These are phyloP conservation scores for Cerceris rybyensis DNA, from an alignment of 2,888 invertebrate species.

Conservation along the genomic window DNA sequence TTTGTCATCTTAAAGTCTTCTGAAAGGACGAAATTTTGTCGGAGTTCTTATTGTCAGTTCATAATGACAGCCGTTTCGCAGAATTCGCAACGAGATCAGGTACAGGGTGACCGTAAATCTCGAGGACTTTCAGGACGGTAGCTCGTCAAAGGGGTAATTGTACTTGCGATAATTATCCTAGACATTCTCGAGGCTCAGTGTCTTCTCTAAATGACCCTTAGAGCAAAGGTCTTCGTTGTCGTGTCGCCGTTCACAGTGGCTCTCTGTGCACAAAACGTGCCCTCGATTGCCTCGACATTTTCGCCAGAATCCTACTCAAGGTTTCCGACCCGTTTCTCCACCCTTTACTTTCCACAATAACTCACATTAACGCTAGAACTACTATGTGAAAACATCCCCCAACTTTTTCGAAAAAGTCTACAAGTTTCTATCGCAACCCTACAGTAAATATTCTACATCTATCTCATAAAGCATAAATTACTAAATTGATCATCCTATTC, in stretches of 20 bases:
- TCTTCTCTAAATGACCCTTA: conserved; percentile 41
- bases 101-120: conserved; percentile 44
- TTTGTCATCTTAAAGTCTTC: too few species aligned
- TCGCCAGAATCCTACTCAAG: neutral
- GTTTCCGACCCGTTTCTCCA: neutral
- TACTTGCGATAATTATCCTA: conserved; percentile 44
- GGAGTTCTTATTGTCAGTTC: neutral
- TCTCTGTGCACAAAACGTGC: neutral
- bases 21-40: too few species aligned
- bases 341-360: neutral
- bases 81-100: conserved; percentile 25
- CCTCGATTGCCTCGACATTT: conserved; percentile 3
- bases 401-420: neutral
- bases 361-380: neutral
- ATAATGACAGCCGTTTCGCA: conserved; percentile 39
- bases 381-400: neutral
- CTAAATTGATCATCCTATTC: too few species aligned
- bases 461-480: too few species aligned
- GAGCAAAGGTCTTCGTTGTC: conserved; percentile 25
- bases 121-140: conserved; percentile 30
- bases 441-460: too few species aligned
- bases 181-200: conserved; percentile 43
- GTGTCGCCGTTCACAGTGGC: neutral
- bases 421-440: neutral
- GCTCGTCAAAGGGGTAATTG: conserved; percentile 47